Conservation (phyloP, 2,797 vertebrate species). For the Anguilla megastoma region DNA sequence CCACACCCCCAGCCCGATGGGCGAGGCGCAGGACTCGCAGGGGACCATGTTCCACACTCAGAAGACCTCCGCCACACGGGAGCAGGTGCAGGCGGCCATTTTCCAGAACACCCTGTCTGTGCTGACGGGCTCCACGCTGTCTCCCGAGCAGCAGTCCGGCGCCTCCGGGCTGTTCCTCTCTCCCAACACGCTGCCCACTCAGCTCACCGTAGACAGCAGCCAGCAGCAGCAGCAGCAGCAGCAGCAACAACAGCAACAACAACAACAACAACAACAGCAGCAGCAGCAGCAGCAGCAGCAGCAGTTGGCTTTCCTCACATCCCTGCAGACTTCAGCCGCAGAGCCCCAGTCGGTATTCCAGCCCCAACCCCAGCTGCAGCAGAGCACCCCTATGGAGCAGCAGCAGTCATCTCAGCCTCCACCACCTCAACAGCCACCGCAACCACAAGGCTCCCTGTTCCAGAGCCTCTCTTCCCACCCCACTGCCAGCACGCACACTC, state of each 20-base stretch:
- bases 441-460: slow-evolving; percentile 64
- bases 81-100: slow-evolving; percentile 87
- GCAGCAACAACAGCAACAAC: slow-evolving; percentile 68
- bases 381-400: slow-evolving; percentile 74
- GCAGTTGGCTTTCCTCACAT: slow-evolving; percentile 79
- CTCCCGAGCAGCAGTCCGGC: slow-evolving; percentile 82
- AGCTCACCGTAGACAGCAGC: slow-evolving; percentile 79
- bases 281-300: slow-evolving; percentile 60
- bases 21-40: slow-evolving; percentile 83
- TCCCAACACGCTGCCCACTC: slow-evolving; percentile 76
- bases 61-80: slow-evolving; percentile 79
- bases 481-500: slow-evolving; percentile 65
- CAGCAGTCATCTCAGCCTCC: slow-evolving; percentile 68
- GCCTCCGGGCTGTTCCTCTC: slow-evolving; percentile 84
- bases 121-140: slow-evolving; percentile 78
- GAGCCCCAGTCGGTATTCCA: slow-evolving; percentile 88
- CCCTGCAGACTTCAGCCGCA: slow-evolving; percentile 80
- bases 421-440: slow-evolving; percentile 63
- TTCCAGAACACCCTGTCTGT: slow-evolving; percentile 88
- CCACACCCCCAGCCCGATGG: slow-evolving; percentile 83
- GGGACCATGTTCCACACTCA: slow-evolving; percentile 84
- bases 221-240: slow-evolving; percentile 80
- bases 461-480: slow-evolving; percentile 70
- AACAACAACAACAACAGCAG: slow-evolving; percentile 74
- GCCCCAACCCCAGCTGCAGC: slow-evolving; percentile 83